Evolutionary conservation across 2,888 invertebrate genomes (phyloP), one percentile per base, ranked within the genome.

Genomic region (Achlya flavicornis): DNA sequence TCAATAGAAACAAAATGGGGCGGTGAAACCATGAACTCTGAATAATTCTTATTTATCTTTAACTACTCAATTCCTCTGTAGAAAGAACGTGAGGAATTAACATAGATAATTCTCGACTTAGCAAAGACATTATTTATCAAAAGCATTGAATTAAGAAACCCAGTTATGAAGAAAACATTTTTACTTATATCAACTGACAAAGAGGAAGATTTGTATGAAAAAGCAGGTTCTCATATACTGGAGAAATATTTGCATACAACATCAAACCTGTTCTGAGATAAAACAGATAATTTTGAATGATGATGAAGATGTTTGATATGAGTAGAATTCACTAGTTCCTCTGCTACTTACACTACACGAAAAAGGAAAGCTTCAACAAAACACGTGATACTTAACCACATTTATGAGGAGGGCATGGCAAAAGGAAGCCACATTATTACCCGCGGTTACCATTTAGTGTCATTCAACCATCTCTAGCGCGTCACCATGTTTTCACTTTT

Each of bases 401-500:
- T 57, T 48, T 38, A 61, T 16, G 57, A 62, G 57, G 73, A 72
- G 72, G 72, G 70, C 66, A 67, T 68, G 74, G 66, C 70, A 74
- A 75, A 61, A 67, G 70, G 76, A 74, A 77, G 71, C 71, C 70
- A 64, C 73, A 71, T 67, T 78, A 75, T 72, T 69, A 69, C 76
- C 77, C 75, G 69, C 69, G 74, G 73, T 74, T 75, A 68, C 46
- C 63, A 64, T 74, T 72, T 76, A 77, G 71, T 83, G 83, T 84
- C 84, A 77, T 83, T 84, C 80, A 84, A 81, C 81, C 76, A 81
- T 76, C 75, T 77, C 68, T 63, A 63, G 71, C 77, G 68, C 77
- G 71, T 78, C 74, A 79, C 84, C 76, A 77, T 73, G 82, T 83
- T 92, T 90, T 91, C 90, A 91, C 91, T 91, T 90, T 91, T 90